phyloP scores from a whole-genome alignment of 2,888 invertebrate genomes.

The Globia sparganii region DNA sequence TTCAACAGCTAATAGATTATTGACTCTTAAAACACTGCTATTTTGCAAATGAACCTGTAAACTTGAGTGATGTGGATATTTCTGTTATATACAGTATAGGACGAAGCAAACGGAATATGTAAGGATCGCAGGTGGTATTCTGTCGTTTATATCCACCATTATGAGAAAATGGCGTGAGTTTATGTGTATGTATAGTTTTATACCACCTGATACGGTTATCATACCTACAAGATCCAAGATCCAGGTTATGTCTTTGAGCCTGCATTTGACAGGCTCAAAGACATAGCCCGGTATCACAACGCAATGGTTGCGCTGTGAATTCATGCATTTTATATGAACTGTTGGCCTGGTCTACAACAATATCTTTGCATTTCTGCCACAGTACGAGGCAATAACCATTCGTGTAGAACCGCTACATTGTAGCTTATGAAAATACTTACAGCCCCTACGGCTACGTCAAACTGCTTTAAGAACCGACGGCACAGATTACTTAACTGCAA shows the following conservation, averaged over 20 bases:
- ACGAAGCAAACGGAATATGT: background rate
- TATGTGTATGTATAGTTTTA: background rate
- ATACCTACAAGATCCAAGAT: background rate
- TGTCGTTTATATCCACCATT: background rate
- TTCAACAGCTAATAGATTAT: background rate
- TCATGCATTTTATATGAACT: constrained; percentile 6
- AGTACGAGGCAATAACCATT: background rate
- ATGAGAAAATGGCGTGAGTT: background rate
- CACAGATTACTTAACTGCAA: background rate
- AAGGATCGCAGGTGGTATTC: background rate
- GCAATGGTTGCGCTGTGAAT: background rate
- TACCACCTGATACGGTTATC: background rate
- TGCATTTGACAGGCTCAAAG: too few species aligned
- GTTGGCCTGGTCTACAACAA: background rate
- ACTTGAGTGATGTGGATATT: background rate
- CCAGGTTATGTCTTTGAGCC: too few species aligned
- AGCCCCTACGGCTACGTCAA: background rate
- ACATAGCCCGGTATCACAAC: background rate
- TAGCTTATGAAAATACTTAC: background rate
- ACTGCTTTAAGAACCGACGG: background rate
- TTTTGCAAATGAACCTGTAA: background rate
- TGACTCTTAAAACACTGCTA: background rate
- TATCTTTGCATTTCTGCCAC: constrained; percentile 4
- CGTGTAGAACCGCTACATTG: background rate
- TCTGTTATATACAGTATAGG: background rate